These are phyloP conservation scores for Pristionchus maxplancki DNA, from an alignment of 2,888 invertebrate genomes.

Conservation along the genomic window DNA sequence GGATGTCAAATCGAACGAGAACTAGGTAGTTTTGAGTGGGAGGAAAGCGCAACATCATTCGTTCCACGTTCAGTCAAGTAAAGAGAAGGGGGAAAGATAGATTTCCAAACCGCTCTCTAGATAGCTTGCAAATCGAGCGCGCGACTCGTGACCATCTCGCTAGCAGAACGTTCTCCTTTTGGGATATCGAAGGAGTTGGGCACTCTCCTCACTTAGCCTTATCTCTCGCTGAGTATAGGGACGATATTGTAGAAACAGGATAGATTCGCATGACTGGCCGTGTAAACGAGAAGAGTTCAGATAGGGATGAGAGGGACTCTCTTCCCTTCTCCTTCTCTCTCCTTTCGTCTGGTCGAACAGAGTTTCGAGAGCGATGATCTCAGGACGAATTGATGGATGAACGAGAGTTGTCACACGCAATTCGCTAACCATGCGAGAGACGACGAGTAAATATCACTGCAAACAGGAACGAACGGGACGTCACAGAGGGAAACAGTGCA, in stretches of 20 bases:
- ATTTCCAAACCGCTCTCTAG: constrained; percentile 24
- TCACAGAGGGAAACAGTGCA: not conserved
- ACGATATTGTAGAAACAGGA: not conserved
- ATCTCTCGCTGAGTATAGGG: not conserved
- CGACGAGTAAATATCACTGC: not conserved
- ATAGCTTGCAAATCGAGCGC: not conserved
- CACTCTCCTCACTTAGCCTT: not conserved
- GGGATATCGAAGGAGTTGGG: not conserved
- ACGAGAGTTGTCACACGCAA: not conserved
- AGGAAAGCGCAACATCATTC: constrained; percentile 7
- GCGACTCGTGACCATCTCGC: not conserved
- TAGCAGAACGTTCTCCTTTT: constrained; percentile 14
- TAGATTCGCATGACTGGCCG: not conserved
- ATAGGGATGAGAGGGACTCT: not conserved
- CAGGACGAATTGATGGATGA: not conserved
- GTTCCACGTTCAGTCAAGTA: not conserved
- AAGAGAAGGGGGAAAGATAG: not conserved
- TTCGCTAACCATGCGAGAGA: constrained; percentile 10
- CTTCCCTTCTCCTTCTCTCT: not conserved
- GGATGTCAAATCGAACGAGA: not conserved
- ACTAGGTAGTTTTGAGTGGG: not conserved
- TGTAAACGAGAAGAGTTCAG: not conserved
- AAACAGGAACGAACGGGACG: not conserved
- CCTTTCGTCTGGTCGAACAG: not conserved
- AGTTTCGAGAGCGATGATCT: not conserved